Evolutionary conservation across 2,113 vertebrate species (phyloP), one percentile per base, ranked within the genome.

Genomic region (Rhagologus leucostigma): DNA sequence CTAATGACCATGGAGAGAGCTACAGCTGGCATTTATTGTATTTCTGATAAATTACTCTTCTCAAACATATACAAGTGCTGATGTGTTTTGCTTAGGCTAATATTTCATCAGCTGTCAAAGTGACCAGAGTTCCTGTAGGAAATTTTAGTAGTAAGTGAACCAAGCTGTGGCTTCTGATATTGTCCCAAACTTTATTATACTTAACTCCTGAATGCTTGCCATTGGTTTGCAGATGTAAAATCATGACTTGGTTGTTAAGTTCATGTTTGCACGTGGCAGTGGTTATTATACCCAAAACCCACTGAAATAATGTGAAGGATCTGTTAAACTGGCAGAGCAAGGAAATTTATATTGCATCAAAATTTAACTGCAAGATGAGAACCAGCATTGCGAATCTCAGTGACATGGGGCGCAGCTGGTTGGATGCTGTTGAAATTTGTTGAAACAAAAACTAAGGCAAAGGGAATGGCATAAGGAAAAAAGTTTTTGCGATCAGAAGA

Each of bases 351-450:
- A 59, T 55, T 35, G 20, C n/a, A 46, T 62, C 59, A 57, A 35
- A 80, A 65, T 21, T 8, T 4, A 59, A 18, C 12, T 70, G 62
- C 27, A 33, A 7, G 47, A 19, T 30, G 56, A 85, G 30, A 83
- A 60, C 10, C 29, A 9, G 19, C 18, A 22, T 22, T 49, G 24
- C 6, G 21, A 37, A 65, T 53, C 53, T n/a, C n/a, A 11, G 41
- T 7, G 8, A 30, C 0, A 0, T 1, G 22, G 26, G 22, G 17
- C 33, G 39, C 30, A 32, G 3, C 1, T 5, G 7, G 24, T 39
- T 59, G 39, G 41, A 14, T n/a, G 9, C 29, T 37, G 29, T 7
- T 75, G 53, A 52, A 52, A 59, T 67, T 24, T 30, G 23, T 24
- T 74, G 46, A n/a, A 79, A 27, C 6, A 14, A 41, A 62, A 91